Evolutionary conservation across 2,797 vertebrate species (phyloP).

Genomic region (Siniperca scherzeri): DNA sequence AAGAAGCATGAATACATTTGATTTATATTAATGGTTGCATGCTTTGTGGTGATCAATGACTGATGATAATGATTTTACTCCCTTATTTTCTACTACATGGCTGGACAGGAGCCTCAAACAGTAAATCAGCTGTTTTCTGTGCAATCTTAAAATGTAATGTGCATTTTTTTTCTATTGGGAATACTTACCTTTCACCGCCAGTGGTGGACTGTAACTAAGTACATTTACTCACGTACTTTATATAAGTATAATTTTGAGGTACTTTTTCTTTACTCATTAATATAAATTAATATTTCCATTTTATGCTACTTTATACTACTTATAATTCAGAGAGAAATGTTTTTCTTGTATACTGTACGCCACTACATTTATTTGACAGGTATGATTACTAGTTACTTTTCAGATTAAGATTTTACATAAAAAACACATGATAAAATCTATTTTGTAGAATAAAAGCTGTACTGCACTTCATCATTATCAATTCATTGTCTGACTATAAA

Average conservation of each 20-base stretch:
- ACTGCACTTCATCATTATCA: conserved; percentile 28
- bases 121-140: conserved; percentile 7
- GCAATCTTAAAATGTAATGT: neutral
- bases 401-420: too few relatives aligned
- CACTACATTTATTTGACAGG: too few relatives aligned
- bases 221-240: neutral
- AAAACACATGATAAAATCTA: neutral
- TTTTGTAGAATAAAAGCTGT: conserved; percentile 11
- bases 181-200: neutral
- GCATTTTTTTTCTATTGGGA: neutral
- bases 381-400: too few relatives aligned
- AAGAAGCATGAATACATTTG: neutral
- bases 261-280: neutral
- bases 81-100: neutral
- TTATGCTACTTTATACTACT: neutral
- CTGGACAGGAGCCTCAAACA: neutral
- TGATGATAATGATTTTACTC: neutral
- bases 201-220: neutral
- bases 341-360: too few relatives aligned
- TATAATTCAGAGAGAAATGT: neutral
- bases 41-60: neutral
- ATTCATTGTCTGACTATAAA: conserved; percentile 23
- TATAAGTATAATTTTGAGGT: neutral
- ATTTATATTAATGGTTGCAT: conserved; percentile 6
- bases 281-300: neutral